A percentile compares a stretch with the other conserved stretches of the same genome.
Conservation (phyloP, 2,797 vertebrate genomes). For the Pseudocheirus occidentalis region DNA sequence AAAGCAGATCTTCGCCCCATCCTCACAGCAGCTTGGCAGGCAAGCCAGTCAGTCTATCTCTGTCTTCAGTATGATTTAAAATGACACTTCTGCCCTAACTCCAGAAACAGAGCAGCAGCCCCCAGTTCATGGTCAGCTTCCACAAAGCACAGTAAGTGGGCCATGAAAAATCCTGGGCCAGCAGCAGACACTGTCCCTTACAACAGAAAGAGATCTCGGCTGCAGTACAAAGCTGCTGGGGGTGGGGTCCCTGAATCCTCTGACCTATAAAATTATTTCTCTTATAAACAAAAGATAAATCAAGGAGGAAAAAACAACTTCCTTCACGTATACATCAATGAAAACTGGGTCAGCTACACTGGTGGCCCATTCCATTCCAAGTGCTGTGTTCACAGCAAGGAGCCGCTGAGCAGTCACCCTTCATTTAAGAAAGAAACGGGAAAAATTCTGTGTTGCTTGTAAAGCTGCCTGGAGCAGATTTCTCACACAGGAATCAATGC, state of each 20-base stretch:
- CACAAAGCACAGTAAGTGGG: background rate
- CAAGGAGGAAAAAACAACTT: background rate
- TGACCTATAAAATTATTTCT: background rate
- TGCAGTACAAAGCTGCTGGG: background rate
- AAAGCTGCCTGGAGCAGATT: background rate
- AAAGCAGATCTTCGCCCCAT: background rate
- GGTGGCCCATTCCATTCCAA: background rate
- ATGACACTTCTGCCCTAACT: background rate
- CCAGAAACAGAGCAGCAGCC: background rate
- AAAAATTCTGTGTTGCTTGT: background rate
- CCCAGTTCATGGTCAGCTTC: background rate
- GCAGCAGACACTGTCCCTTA: background rate
- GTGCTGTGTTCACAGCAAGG: background rate
- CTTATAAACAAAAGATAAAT: background rate
- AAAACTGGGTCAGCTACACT: background rate
- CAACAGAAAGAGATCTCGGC: background rate
- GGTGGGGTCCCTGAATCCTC: background rate
- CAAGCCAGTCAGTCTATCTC: background rate
- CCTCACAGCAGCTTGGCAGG: background rate
- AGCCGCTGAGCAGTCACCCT: background rate
- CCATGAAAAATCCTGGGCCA: background rate
- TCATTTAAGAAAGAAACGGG: background rate
- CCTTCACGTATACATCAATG: background rate
- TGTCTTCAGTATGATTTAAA: background rate
- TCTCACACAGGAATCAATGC: slow-evolving; percentile 1